A percentile compares a stretch with the other conserved stretches of the same genome.
These are phyloP conservation scores for Entomyzon cyanotis DNA, from an alignment of 2,113 vertebrate genomes.

Conservation along the genomic window DNA sequence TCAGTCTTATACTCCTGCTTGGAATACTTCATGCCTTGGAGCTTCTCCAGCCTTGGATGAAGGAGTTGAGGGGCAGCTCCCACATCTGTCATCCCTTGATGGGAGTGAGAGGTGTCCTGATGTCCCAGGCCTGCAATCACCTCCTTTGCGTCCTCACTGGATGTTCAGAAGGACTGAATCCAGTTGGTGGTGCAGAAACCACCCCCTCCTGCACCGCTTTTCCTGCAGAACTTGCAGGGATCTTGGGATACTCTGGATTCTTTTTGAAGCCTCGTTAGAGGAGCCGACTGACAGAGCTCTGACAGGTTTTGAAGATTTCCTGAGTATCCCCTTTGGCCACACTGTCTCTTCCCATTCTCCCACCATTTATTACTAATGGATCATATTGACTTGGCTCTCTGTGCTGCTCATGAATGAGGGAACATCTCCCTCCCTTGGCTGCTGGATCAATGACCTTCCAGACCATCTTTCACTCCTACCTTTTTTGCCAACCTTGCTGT, in stretches of 20 bases:
- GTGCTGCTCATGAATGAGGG: not conserved
- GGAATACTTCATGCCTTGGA: not conserved
- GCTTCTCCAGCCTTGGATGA: not conserved
- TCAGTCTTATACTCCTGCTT: not conserved
- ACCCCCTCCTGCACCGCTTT: accelerated
- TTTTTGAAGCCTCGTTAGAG: not conserved
- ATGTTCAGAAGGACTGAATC: accelerated
- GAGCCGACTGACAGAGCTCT: not conserved
- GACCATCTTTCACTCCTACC: not conserved
- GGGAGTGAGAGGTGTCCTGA: not conserved
- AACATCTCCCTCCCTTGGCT: not conserved
- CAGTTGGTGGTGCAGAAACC: accelerated
- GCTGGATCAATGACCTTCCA: not conserved
- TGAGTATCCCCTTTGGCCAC: not conserved
- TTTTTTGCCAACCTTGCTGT: not conserved
- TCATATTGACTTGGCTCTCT: not conserved
- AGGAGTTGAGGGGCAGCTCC: not conserved
- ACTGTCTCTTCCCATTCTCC: not conserved
- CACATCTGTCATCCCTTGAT: not conserved
- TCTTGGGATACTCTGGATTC: not conserved
- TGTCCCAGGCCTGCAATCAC: accelerated
- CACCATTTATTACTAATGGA: not conserved
- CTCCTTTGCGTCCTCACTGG: not conserved
- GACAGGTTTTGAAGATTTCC: not conserved
- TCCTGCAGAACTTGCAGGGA: not conserved